Base-by-base conservation (phyloP, 2,888 invertebrate genomes). In the Beris morrisii region DNA sequence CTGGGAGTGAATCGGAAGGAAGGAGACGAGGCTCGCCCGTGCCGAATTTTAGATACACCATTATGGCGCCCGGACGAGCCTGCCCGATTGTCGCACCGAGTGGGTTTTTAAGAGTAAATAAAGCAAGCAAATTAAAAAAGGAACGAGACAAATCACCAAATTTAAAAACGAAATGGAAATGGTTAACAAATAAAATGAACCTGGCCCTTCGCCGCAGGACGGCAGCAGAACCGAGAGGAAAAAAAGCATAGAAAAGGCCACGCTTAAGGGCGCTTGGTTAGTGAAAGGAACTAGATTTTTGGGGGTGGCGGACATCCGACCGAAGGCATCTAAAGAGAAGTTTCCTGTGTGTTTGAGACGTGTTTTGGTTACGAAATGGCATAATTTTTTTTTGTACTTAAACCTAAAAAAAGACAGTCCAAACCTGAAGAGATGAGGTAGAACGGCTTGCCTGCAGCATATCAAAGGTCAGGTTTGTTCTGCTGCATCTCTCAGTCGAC, bases 261-360 rank as follows among this genome's bases (percentile, higher is more conserved):
- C 11, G n/a, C 44, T 44, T 44, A 44, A 12, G 3, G 44, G n/a
- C 44, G 44, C 9, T 12, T n/a, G n/a, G 44, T 12, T 12, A n/a
- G 44, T 12, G 11, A 44, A 44, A 44, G 11, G 44, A 44, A 44
- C 9, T 9, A 44, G n/a, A 44, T 1, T 44, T 12, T 44, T 9
- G 44, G 3, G n/a, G n/a, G 44, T 9, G n/a, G 11, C 44, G 44
- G 7, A 15, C 28, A 31, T 30, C 59, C 22, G 52, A 43, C 22
- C 52, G 52, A 61, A 61, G 61, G 61, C 61, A 61, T 50, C 61
- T 50, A 52, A 50, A 52, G 52, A 61, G 61, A 32, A 50, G 5
- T 38, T 38, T 38, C 22, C 22, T 22, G 22, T 22, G 9, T 38
- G 7, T 9, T 50, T 32, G 5, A 54, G 15, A 31, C 50, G 48